Conservation (phyloP, 2,888 invertebrate genomes). For the Stegana nigrithorax region DNA sequence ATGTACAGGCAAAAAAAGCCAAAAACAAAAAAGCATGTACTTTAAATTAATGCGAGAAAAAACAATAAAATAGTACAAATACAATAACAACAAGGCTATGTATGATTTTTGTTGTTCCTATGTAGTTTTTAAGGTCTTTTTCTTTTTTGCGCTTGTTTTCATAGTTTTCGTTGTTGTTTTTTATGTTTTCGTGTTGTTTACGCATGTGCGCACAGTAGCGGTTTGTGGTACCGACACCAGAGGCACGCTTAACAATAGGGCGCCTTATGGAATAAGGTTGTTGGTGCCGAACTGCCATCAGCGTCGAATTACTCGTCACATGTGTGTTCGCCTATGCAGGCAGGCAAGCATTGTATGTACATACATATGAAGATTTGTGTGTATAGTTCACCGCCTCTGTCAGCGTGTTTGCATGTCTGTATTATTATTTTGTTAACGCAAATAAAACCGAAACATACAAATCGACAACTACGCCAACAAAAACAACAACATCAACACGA, state of each 20-base stretch:
- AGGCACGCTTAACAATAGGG: background rate
- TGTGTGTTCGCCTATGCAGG: too few relatives aligned
- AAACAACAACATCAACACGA: conserved; percentile 24
- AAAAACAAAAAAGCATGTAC: too few relatives aligned
- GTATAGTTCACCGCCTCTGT: background rate
- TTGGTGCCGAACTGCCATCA: too few relatives aligned
- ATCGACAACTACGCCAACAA: conserved; percentile 20
- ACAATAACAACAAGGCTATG: too few relatives aligned
- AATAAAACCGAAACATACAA: conserved; percentile 50
- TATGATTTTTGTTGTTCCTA: too few relatives aligned
- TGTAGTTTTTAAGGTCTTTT: conserved; percentile 15
- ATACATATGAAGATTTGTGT: background rate
- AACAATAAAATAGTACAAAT: too few relatives aligned
- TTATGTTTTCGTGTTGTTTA: conserved; percentile 45
- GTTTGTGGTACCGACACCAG: background rate
- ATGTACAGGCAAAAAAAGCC: background rate
- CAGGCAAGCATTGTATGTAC: background rate
- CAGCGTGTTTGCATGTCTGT: conserved; percentile 32
- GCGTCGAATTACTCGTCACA: too few relatives aligned
- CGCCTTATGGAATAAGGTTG: background rate
- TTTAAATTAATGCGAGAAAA: too few relatives aligned
- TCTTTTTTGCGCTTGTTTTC: background rate
- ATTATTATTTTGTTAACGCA: conserved; percentile 60
- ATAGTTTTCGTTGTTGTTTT: conserved; percentile 26
- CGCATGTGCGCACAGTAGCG: background rate